Base-by-base conservation (phyloP, 2,888 invertebrate species). In the Drosophila atroscutellata region DNA sequence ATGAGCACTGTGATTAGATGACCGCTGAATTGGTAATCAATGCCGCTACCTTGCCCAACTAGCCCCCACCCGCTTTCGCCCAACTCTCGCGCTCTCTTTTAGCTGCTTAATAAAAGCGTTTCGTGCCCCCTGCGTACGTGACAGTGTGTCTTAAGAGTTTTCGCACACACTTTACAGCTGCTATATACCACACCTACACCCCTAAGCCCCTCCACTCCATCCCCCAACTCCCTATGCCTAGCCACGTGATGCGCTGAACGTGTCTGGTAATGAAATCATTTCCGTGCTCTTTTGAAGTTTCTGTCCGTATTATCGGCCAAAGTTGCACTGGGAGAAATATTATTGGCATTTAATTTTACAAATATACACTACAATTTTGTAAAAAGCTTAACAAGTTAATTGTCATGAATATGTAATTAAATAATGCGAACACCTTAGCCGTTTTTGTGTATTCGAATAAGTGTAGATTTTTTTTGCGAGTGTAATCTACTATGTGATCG, bases 11-110 rank as follows among this genome's bases (percentile, higher is more conserved):
- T 91, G 86, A 78, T 87, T 81, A 82, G 90, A 90, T 86, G 88
- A 87, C 86, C 81, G 80, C 78, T 86, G 91, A 92, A 92, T 92
- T 92, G 91, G 92, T 92, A 92, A 92, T 92, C 92, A 91, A 86
- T 88, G 89, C 81, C 37, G 89, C 90, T 85, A 82, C 80, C 80
- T 87, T 80, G 8, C 26, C 36, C 28, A 36, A 54, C 36, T 4
- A 8, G 13, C 30, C n/a, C 47, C 18, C 34, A 7, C 58, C 30
- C 26, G 2, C n/a, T 0, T 24, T 9, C 39, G 1, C 20, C 11
- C 20, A 13, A 45, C 51, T 2, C 34, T 18, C 15, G 7, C 18
- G 0, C 49, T 9, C 57, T 4, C 34, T 7, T 73, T 37, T 26
- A 28, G 83, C 91, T 90, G 92, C 92, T 92, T 92, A 92, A 92